phyloP scores from a whole-genome alignment of 2,888 invertebrate species.

The Steinernema carpocapsae region DNA sequence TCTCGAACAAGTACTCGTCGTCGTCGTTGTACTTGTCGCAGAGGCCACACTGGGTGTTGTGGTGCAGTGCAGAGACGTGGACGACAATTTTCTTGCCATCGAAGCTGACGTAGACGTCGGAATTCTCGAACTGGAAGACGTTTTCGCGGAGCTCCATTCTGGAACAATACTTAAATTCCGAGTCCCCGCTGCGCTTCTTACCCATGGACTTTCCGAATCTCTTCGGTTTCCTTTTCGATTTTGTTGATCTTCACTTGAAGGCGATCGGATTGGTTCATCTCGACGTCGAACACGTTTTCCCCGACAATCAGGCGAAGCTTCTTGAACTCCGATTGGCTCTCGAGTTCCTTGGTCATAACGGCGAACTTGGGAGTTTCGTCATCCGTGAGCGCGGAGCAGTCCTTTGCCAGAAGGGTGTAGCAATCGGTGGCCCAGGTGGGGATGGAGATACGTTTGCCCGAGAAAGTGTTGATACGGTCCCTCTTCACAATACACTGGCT shows the following conservation, averaged over 20 bases:
- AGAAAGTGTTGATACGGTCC: conserved; percentile 63
- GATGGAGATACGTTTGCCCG: conserved; percentile 59
- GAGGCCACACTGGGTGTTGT: conserved; percentile 63
- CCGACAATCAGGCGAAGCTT: conserved; percentile 55
- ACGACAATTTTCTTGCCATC: conserved; percentile 58
- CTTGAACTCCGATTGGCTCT: conserved; percentile 42
- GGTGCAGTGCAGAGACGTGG: conserved; percentile 54
- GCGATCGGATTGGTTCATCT: conserved; percentile 41
- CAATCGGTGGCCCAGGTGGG: conserved; percentile 51
- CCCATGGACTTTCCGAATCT: neutral
- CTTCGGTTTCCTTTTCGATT: conserved; percentile 34
- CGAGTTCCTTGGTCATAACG: conserved; percentile 67
- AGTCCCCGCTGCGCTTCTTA: conserved; percentile 39
- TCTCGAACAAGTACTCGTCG: conserved; percentile 56
- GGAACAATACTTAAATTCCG: conserved; percentile 1
- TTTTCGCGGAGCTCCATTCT: conserved; percentile 1
- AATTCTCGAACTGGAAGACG: conserved; percentile 47
- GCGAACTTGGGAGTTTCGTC: conserved; percentile 66
- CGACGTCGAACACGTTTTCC: conserved; percentile 45
- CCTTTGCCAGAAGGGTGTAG: conserved; percentile 70
- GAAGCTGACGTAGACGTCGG: conserved; percentile 57
- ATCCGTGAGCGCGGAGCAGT: conserved; percentile 63
- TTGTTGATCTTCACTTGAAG: conserved; percentile 52
- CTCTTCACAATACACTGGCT: conserved; percentile 44
- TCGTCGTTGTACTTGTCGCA: conserved; percentile 66